Percentiles rank a stretch among this genome's conserved stretches.
phyloP scores from a whole-genome alignment of 2,797 vertebrate species.

The Muraenolepis orangiensis region DNA sequence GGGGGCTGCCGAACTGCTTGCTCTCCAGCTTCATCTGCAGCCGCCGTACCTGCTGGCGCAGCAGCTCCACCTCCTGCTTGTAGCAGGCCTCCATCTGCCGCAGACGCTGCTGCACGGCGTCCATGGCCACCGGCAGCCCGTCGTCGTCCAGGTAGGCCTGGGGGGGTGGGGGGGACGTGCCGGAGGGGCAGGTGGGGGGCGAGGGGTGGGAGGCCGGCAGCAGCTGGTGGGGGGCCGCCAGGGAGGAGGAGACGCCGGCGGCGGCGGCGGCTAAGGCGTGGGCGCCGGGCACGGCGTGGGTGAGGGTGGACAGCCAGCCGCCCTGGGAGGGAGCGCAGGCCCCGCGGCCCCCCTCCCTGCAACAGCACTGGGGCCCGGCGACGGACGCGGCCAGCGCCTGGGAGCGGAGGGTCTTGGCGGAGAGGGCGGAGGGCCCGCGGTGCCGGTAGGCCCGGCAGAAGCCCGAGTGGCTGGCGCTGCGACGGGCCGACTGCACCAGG shows the following conservation, averaged over 20 bases:
- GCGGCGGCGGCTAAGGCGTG: constrained; percentile 38
- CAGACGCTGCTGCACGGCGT: constrained; percentile 95
- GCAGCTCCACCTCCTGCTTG: constrained; percentile 95
- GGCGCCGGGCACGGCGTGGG: constrained; percentile 45
- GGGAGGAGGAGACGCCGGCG: constrained; percentile 59
- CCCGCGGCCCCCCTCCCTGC: constrained; percentile 72
- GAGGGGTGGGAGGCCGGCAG: constrained; percentile 62
- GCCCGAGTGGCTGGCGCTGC: constrained; percentile 53
- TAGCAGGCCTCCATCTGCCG: constrained; percentile 96
- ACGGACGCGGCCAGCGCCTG: constrained; percentile 67
- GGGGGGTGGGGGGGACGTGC: constrained; percentile 69
- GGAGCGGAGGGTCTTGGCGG: constrained; percentile 76
- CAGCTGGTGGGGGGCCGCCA: constrained; percentile 60
- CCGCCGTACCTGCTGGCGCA: constrained; percentile 92
- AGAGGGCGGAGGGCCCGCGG: constrained; percentile 78
- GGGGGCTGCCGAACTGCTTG: constrained; percentile 85
- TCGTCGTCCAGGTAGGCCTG: constrained; percentile 93
- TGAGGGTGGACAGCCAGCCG: constrained; percentile 60
- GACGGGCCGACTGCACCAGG: constrained; percentile 82
- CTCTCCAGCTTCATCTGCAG: constrained; percentile 95
- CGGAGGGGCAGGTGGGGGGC: constrained; percentile 54
- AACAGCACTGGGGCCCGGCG: constrained; percentile 76
- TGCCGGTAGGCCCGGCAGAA: constrained; percentile 78
- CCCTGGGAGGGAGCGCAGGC: constrained; percentile 59
- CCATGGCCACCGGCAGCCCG: constrained; percentile 90